These are phyloP conservation scores for Hormiphora californensis DNA, from an alignment of 37 sponge, comb jelly and placozoan genomes.

Conservation along the genomic window DNA sequence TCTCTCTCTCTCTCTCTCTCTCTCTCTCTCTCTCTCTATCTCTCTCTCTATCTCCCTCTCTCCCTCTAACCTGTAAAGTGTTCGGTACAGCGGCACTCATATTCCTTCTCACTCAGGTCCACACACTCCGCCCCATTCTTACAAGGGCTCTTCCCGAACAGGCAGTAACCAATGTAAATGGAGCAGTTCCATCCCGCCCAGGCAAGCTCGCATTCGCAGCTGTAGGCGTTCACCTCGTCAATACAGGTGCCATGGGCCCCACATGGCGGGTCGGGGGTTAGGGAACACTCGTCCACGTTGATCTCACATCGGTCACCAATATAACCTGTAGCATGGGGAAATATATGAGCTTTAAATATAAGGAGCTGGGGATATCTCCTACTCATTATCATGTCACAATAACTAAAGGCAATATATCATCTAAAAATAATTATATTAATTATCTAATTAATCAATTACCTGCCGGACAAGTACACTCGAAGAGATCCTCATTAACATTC, in stretches of 20 bases:
- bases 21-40: too few relatives aligned
- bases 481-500: background rate
- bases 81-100: constrained; percentile 14
- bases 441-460: background rate
- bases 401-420: too few relatives aligned
- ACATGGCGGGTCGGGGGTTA: background rate
- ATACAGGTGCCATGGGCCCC: constrained; percentile 21
- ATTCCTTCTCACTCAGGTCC: background rate
- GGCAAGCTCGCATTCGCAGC: constrained; percentile 8
- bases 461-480: constrained; percentile 24
- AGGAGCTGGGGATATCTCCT: too few relatives aligned
- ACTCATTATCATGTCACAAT: too few relatives aligned
- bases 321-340: background rate
- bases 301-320: constrained; percentile 4
- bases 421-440: too few relatives aligned
- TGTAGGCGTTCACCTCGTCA: background rate
- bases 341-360: too few relatives aligned
- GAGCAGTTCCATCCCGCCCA: background rate
- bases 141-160: background rate
- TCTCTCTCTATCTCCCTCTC: too few relatives aligned
- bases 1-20: too few relatives aligned
- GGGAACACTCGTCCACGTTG: constrained; percentile 35
- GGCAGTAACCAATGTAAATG: constrained; percentile 17
- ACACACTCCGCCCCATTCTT: constrained; percentile 29
- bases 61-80: constrained; percentile 23